Conservation (phyloP, 2,797 vertebrate genomes). For the Denticeps clupeoides region DNA sequence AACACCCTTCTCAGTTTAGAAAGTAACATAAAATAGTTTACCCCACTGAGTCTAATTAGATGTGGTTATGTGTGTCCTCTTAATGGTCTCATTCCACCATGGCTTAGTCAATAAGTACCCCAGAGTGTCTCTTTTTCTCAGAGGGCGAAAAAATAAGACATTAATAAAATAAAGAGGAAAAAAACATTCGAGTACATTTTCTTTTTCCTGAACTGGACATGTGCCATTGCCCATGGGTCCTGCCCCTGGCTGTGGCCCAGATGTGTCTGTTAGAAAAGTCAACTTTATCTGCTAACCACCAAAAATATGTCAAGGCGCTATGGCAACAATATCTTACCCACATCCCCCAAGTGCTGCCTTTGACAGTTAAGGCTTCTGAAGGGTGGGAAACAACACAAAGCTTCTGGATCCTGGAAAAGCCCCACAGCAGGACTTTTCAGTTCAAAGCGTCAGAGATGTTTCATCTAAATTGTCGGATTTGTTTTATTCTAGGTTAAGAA, state of each 20-base stretch:
- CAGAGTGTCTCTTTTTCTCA: too few species aligned
- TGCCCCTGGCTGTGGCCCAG: not conserved
- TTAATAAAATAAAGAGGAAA: too few species aligned
- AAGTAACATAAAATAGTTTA: too few species aligned
- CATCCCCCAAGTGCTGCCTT: not conserved
- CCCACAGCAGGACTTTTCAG: slow-evolving; percentile 33
- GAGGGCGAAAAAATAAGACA: too few species aligned
- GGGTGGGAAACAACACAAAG: slow-evolving; percentile 43
- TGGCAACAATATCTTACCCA: not conserved
- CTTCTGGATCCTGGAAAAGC: slow-evolving; percentile 35
- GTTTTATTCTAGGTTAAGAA: slow-evolving; percentile 38
- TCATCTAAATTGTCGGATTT: slow-evolving; percentile 39
- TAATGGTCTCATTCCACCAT: too few species aligned
- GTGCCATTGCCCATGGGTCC: not conserved
- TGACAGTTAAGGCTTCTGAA: not conserved
- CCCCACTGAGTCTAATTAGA: too few species aligned
- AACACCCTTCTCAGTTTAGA: too few species aligned
- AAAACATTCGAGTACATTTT: too few species aligned
- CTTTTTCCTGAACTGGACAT: not conserved
- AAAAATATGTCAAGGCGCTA: not conserved
- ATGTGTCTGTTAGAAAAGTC: slow-evolving; percentile 1
- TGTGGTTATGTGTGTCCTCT: too few species aligned
- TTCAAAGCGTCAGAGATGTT: slow-evolving; percentile 48
- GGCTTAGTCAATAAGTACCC: too few species aligned
- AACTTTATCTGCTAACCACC: slow-evolving; percentile 1